These are phyloP conservation scores for Tanypteryx hageni DNA, from an alignment of 2,888 invertebrate species.

Conservation along the genomic window DNA sequence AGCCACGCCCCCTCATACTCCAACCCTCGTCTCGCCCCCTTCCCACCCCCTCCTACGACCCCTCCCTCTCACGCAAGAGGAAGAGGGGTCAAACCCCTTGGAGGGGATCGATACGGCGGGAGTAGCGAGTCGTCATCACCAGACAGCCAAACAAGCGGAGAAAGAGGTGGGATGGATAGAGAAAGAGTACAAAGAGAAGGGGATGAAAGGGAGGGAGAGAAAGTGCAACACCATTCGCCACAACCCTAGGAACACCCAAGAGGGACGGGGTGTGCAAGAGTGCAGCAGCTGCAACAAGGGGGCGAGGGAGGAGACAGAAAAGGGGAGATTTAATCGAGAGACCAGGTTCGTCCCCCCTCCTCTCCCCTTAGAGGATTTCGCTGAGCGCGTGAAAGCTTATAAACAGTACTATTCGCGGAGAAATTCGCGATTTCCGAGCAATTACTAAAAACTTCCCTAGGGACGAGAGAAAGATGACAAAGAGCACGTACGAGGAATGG, in stretches of 20 bases:
- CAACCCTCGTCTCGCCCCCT: background rate
- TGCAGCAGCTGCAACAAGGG: background rate
- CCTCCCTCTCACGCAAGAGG: background rate
- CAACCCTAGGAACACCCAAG: background rate
- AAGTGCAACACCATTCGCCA: background rate
- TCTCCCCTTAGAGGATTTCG: no score
- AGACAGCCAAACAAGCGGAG: constrained; percentile 39
- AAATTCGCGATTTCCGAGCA: background rate
- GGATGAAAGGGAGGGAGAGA: background rate
- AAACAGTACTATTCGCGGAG: background rate
- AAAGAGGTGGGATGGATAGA: background rate
- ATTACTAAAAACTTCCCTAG: background rate
- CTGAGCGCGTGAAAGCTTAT: background rate
- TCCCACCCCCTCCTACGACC: no score
- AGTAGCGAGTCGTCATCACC: constrained; percentile 25
- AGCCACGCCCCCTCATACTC: background rate
- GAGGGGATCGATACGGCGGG: constrained; percentile 56
- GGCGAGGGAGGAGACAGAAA: background rate
- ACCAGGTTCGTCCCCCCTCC: no score
- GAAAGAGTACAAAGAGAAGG: background rate
- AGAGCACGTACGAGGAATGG: background rate
- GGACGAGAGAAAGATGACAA: background rate
- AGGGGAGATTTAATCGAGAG: background rate
- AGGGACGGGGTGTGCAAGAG: background rate
- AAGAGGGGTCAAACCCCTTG: constrained; percentile 47